Evolutionary conservation across 2,888 invertebrate genomes (phyloP).

Genomic region (Oscheius myriophilus): DNA sequence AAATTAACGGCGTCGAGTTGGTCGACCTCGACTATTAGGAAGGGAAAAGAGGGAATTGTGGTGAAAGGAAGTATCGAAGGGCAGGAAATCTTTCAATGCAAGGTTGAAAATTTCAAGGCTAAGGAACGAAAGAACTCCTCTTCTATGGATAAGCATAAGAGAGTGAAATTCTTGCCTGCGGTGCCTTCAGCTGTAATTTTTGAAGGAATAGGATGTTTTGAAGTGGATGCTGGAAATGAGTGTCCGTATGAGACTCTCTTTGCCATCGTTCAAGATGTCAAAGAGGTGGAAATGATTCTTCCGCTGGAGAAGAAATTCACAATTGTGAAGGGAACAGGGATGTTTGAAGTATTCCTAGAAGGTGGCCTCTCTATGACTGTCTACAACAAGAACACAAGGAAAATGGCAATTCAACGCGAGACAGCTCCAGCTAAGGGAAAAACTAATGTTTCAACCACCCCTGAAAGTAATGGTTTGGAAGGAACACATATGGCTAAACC

Average conservation of each 20-base stretch:
- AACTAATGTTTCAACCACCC: too few species aligned
- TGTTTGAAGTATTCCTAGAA: neutral
- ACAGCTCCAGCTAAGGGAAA: too few species aligned
- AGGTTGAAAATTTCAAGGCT: neutral
- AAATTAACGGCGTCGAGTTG: conserved; percentile 15
- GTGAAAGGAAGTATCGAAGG: conserved; percentile 4
- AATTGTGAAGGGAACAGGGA: conserved; percentile 1
- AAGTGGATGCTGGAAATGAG: conserved; percentile 9
- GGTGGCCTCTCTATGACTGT: neutral
- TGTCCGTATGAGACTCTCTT: conserved; percentile 13
- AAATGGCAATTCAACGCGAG: too few species aligned
- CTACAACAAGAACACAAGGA: neutral
- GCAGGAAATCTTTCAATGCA: conserved; percentile 7
- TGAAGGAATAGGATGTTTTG: neutral
- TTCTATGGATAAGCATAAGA: too few species aligned
- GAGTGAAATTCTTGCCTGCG: too few species aligned
- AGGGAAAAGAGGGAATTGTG: conserved; percentile 13
- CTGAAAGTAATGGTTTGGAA: too few species aligned
- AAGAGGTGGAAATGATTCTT: neutral
- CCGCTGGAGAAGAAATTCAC: conserved; percentile 12
- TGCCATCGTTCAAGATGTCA: neutral
- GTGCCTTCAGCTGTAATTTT: too few species aligned
- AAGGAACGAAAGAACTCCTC: too few species aligned
- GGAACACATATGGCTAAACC: too few species aligned
- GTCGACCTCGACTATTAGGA: conserved; percentile 35